phyloP scores from a whole-genome alignment of 1,140 invertebrate species.

The Drosophila saltans region DNA sequence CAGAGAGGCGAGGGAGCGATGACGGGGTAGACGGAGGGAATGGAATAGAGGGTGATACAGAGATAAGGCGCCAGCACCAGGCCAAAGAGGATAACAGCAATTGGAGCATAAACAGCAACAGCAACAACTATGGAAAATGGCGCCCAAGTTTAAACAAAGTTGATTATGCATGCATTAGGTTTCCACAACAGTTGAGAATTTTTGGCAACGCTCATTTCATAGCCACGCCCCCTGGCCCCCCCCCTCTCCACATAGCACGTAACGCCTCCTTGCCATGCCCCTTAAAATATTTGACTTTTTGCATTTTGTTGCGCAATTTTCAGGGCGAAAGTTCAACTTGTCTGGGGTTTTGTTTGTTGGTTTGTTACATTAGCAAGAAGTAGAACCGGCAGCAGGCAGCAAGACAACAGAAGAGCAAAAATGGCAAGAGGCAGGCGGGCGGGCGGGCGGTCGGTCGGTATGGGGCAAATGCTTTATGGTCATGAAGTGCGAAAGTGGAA shows the following conservation, averaged over 20 bases:
- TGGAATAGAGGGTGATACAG: constrained; percentile 2
- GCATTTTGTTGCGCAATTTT: constrained; percentile 80
- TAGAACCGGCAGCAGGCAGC: constrained; percentile 10
- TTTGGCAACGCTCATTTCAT: constrained; percentile 77
- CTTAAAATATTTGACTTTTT: constrained; percentile 71
- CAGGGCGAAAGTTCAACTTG: constrained; percentile 76
- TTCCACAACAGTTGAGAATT: constrained; percentile 67
- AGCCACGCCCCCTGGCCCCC: constrained; percentile 49
- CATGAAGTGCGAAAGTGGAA: constrained; percentile 79
- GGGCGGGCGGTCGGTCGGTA: background rate
- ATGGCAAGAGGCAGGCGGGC: background rate
- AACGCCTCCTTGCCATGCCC: background rate
- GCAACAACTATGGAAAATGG: constrained; percentile 54
- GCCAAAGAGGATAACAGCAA: constrained; percentile 51
- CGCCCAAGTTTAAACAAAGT: constrained; percentile 79
- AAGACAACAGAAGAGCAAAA: background rate
- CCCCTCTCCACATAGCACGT: background rate
- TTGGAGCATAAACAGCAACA: constrained; percentile 67
- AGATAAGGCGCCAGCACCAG: constrained; percentile 72
- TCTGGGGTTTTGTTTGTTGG: constrained; percentile 43
- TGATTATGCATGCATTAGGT: constrained; percentile 82
- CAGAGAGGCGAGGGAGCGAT: constrained; percentile 8
- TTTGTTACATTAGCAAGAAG: constrained; percentile 46
- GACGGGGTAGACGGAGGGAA: background rate
- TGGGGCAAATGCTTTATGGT: constrained; percentile 72